Evolutionary conservation across 1,140 invertebrate species (phyloP).

Genomic region (Wiebesia pumilae): DNA sequence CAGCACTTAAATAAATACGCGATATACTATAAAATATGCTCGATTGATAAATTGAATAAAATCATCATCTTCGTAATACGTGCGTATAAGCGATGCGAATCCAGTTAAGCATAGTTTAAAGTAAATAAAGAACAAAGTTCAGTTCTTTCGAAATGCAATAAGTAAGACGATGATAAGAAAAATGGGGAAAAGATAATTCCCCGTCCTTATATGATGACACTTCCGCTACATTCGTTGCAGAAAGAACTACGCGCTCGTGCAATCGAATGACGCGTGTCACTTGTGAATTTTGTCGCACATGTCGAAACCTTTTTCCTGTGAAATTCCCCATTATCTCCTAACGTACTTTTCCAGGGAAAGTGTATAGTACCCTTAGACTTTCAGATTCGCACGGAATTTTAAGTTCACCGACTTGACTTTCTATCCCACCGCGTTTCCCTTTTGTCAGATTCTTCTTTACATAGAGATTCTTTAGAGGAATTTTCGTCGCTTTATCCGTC

Average conservation of each 20-base stretch:
- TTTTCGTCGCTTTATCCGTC: slow-evolving; percentile 38
- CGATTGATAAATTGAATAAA: background rate
- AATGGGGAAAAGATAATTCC: slow-evolving; percentile 15
- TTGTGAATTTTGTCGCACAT: background rate
- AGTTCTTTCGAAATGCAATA: background rate
- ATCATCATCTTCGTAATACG: background rate
- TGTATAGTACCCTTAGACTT: slow-evolving; percentile 39
- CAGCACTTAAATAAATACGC: background rate
- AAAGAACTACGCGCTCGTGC: background rate
- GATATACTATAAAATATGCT: background rate
- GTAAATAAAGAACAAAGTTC: too few species aligned
- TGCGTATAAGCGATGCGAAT: background rate
- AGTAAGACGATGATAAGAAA: background rate
- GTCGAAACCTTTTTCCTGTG: slow-evolving; percentile 26
- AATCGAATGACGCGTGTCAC: slow-evolving; percentile 35
- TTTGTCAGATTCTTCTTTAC: slow-evolving; percentile 43
- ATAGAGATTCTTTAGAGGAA: slow-evolving; percentile 38
- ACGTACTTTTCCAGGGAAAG: slow-evolving; percentile 36
- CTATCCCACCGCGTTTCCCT: slow-evolving; percentile 2
- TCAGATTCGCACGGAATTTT: slow-evolving; percentile 50
- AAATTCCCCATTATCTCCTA: slow-evolving; percentile 42
- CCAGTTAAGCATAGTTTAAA: background rate
- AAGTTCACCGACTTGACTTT: slow-evolving; percentile 39
- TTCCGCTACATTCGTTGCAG: background rate
- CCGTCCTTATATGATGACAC: slow-evolving; percentile 5